A percentile compares a stretch with the other conserved stretches of the same genome.
Conservation (phyloP, 2,888 invertebrate genomes). For the Eupithecia subumbrata region DNA sequence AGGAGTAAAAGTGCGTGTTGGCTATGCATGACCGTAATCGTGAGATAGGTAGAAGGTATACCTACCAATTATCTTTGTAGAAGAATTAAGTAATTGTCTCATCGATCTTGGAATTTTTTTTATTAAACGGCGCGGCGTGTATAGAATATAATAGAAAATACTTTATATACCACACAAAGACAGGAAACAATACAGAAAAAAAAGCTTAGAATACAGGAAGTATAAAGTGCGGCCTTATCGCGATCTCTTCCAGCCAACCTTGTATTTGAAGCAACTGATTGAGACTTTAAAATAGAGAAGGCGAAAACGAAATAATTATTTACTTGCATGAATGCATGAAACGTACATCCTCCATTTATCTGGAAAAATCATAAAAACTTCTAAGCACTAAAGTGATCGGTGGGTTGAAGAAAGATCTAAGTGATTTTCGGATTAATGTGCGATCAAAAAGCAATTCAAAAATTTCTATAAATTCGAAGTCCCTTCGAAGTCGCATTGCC, state of each 20-base stretch:
- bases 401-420: neutral
- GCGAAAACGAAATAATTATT: neutral
- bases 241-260: too few species aligned
- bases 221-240: too few species aligned
- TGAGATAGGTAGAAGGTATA: neutral
- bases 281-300: neutral
- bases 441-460: neutral
- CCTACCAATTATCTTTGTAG: neutral
- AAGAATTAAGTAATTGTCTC: neutral
- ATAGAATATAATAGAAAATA: too few species aligned
- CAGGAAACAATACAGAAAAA: too few species aligned
- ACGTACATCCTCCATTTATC: neutral
- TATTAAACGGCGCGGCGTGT: too few species aligned
- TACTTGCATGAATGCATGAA: too few species aligned
- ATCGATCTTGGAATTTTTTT: neutral
- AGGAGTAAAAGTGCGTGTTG: conserved; percentile 31
- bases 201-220: too few species aligned
- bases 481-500: neutral
- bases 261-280: neutral
- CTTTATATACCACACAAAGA: too few species aligned
- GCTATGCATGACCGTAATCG: conserved; percentile 8
- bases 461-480: too few species aligned
- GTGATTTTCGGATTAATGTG: neutral
- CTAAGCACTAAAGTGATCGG: neutral
- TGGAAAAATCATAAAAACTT: neutral